Base-by-base conservation (phyloP, 2,797 vertebrate genomes). In the Channallabes apus region DNA sequence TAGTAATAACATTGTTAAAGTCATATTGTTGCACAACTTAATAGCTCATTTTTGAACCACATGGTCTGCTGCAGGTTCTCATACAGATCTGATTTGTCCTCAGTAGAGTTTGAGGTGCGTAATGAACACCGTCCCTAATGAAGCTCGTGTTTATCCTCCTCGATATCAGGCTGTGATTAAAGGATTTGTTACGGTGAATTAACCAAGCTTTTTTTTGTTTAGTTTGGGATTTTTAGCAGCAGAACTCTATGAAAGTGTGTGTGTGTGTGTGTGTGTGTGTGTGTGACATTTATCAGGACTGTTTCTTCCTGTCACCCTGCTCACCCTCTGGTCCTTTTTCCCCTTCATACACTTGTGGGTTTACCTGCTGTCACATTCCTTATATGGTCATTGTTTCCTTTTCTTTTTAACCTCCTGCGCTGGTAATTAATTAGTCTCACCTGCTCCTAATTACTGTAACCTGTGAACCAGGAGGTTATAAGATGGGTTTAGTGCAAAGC, bases 121-220 rank as follows among this genome's bases (percentile, higher is more conserved):
- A 56, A 75, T 58, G n/a, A 58, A 56, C 17, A 56, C 27, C 3
- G 27, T 56, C 17, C 27, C 51, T 56, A 56, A 56, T 51, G 72
- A 54, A 54, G 72, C 46, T 54, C 3, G 0, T 73, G 73, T 56
- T 56, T 56, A 32, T 58, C 54, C 4, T 56, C 27, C 51, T 76
- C 46, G 56, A 75, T 75, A 54, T 75, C 72, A 75, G n/a, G 6
- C 73, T 56, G 73, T 76, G 58, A 56, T 76, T 76, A 56, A 76
- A 8, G 27, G 73, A 76, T 76, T 76, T 56, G 51, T 58, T 76
- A 7, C 18, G 6, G 51, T 76, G 27, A 58, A 32, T 76, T 58
- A 58, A 76, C n/a, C 8, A 0, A 29, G 2, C 6, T 20, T 27
- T 56, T 51, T 51, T n/a, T 27, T 29, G 7, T 46, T 46, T 15